A percentile compares a stretch with the other conserved stretches of the same genome.
Evolutionary conservation across 2,113 vertebrate species (phyloP).

Genomic region (Panthera tigris): DNA sequence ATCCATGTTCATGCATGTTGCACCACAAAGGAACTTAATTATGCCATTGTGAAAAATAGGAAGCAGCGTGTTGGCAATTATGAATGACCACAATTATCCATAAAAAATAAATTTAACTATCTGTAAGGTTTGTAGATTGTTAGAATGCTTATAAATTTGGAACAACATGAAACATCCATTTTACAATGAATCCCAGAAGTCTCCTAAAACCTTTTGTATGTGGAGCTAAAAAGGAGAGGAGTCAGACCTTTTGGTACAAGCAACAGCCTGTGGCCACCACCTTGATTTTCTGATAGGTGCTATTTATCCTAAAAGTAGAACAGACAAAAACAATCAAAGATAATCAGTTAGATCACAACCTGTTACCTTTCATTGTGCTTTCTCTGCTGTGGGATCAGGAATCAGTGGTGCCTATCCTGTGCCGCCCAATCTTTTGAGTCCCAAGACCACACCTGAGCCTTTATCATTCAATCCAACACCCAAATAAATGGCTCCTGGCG

Average conservation of each 20-base stretch:
- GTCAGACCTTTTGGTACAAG: background rate
- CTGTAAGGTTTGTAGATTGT: background rate
- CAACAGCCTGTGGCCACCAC: background rate
- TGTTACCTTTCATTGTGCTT: background rate
- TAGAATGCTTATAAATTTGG: background rate
- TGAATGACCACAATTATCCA: background rate
- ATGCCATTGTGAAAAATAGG: background rate
- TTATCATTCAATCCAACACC: background rate
- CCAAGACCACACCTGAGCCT: background rate
- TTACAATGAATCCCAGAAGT: background rate
- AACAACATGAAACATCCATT: background rate
- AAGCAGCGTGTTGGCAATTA: background rate
- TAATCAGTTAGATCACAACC: background rate
- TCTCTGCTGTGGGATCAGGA: background rate
- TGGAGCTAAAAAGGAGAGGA: background rate
- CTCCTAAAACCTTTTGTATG: background rate
- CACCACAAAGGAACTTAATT: background rate
- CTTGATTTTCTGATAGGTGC: slow-evolving; percentile 32
- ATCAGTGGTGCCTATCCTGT: background rate
- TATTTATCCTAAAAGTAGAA: slow-evolving; percentile 3
- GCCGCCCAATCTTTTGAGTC: background rate
- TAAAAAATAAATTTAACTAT: background rate
- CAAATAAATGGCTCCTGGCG: background rate
- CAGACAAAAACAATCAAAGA: slow-evolving; percentile 24
- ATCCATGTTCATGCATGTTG: background rate